Evolutionary conservation across 1,140 invertebrate genomes (phyloP), one percentile per base, ranked within the genome.

Genomic region (Nephila pilipes): DNA sequence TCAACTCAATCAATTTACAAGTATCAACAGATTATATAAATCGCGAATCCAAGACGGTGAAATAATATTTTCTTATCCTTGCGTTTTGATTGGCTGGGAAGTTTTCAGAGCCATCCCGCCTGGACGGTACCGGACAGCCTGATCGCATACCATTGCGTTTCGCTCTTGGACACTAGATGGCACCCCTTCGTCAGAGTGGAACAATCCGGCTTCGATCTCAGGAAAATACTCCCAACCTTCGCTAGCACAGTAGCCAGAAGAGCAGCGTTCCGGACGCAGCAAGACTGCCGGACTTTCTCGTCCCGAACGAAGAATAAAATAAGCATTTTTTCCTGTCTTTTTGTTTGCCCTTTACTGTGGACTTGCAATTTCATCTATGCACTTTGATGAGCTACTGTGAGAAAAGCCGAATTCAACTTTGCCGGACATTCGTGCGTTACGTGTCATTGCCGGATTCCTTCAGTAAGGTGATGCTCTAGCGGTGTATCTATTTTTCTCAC

Each of bases 211-310:
- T 87, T 87, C 85, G 85, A 87, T 87, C 85, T 38, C 83, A 85
- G 83, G 55, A 85, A 85, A 85, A 85, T 85, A 85, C 65, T 63
- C 85, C 58, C 25, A 60, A 46, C 60, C 60, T 32, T 65, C 60
- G 32, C 85, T 32, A 38, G 32, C 58, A 87, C 85, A 87, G 85
- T 87, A 87, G 85, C 85, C 85, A 69, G 85, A 60, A 63, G 58
- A 87, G 32, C 85, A 38, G 55, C 85, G 32, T 46, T 36, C 85
- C 36, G 60, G 60, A 87, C 60, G 32, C 55, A 65, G 85, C 55
- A 63, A 14, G 55, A 60, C 32, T 87, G 55, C 83, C 46, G 83
- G 83, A 85, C 55, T 32, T 55, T 58, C 57, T 25, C 69, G 69
- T 57, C 55, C 32, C 85, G 57, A 12, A 87, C 55, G 20, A 36